Base-by-base conservation (phyloP, 2,888 invertebrate genomes). In the Cylindroiulus punctatus region DNA sequence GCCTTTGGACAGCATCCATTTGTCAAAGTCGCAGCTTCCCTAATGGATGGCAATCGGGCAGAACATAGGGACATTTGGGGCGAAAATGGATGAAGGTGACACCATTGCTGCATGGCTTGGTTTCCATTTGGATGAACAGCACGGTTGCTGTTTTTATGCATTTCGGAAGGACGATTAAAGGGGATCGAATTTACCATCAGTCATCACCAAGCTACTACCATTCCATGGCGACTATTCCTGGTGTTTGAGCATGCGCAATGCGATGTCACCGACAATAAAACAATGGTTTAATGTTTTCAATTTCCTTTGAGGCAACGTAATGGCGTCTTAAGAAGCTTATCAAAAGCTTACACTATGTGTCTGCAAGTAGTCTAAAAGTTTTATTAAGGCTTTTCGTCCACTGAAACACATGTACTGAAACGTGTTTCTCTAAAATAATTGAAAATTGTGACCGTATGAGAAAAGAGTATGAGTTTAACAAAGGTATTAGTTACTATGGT, bases 41-140 rank as follows among this genome's bases (percentile, higher is more conserved):
- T 65, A 65, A 65, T 65, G 65, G 65, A n/a, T 19, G 65, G 65
- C 65, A 65, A 65, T 65, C 5, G 22, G 26, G 65, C 26, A 26
- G 65, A 65, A 65, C 65, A 65, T 65, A 65, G 65, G 65, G 65
- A 65, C 65, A 65, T 65, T 65, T 26, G 7, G 26, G 26, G 26
- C 5, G n/a, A 26, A 57, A 65, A 26, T 12, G 26, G 65, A n/a
- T 65, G 65, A 65, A 65, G 26, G 26, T 65, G 65, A n/a, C 26
- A 65, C 65, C 26, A 65, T 65, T 26, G 22, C 26, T 65, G 5
- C 57, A 4, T 8, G 8, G 14, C 44, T 3, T 26, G 65, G 10
- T 65, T 65, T 65, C 26, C 65, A 26, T 26, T 65, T 65, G 65
- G 65, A 0, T 65, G 65, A 65, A 26, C 65, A 65, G 26, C 26